phyloP scores from a whole-genome alignment of 2,113 vertebrate species.

The Varanus salvator region DNA sequence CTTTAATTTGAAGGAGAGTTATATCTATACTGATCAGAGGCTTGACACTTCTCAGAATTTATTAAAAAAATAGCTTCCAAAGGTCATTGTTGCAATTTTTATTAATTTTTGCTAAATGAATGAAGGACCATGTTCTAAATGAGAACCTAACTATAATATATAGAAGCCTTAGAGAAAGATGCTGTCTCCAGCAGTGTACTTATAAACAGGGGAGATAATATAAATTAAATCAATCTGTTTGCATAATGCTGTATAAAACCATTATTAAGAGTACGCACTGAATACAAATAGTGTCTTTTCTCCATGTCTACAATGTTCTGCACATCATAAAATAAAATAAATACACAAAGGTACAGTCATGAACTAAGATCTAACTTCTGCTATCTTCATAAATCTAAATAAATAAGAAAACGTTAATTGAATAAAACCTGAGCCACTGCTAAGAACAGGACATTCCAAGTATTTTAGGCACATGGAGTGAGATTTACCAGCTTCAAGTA shows the following conservation, averaged over 20 bases:
- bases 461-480: background rate
- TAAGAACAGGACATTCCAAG: background rate
- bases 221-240: background rate
- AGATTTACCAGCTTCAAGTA: constrained; percentile 1
- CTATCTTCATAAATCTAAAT: constrained; percentile 21
- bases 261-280: background rate
- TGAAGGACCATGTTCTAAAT: background rate
- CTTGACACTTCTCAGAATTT: background rate
- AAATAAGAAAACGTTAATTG: constrained; percentile 17
- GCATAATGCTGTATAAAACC: background rate
- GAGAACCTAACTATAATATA: constrained; percentile 28
- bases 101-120: constrained; percentile 24
- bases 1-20: background rate
- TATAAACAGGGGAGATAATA: constrained; percentile 18
- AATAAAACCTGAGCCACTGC: accelerated
- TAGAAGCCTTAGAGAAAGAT: constrained; percentile 27
- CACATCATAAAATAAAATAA: constrained; percentile 35
- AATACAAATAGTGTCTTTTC: constrained; percentile 15
- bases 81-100: background rate
- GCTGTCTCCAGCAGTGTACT: background rate
- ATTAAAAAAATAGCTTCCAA: background rate
- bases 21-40: background rate
- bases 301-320: background rate
- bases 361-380: constrained; percentile 9
- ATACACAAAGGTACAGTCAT: constrained; percentile 22